Percentiles rank a stretch among this genome's conserved stretches.
Conservation (phyloP, 2,113 vertebrate species). For the Dinomys branickii region DNA sequence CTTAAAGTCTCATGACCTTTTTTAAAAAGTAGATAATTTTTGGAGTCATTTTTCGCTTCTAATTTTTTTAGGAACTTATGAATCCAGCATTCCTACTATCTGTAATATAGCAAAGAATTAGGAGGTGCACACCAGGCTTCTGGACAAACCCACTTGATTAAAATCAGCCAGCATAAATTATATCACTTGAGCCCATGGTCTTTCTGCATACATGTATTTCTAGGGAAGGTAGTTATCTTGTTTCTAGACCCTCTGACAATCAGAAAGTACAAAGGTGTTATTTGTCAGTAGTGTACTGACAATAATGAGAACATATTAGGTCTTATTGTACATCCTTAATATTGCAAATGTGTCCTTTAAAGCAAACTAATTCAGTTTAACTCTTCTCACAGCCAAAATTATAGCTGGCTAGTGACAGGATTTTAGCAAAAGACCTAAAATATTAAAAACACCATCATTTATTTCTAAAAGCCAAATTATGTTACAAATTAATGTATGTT, state of each 20-base stretch:
- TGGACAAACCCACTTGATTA: not conserved
- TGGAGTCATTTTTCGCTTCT: not conserved
- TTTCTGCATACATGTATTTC: not conserved
- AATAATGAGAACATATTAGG: not conserved
- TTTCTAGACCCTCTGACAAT: not conserved
- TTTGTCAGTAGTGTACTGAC: not conserved
- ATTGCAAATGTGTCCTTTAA: not conserved
- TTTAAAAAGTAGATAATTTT: constrained; percentile 10
- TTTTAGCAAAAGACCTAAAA: constrained; percentile 4
- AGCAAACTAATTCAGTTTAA: not conserved
- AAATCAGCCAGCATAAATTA: not conserved
- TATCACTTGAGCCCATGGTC: not conserved
- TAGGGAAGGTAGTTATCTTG: not conserved
- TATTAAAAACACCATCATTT: not conserved
- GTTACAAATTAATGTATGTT: not conserved
- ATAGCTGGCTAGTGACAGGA: not conserved
- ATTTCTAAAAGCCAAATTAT: constrained; percentile 28
- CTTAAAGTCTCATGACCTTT: not conserved
- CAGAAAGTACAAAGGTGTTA: not conserved
- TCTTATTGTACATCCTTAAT: not conserved
- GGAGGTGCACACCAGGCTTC: not conserved
- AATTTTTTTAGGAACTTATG: constrained; percentile 11
- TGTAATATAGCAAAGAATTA: not conserved
- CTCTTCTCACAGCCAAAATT: not conserved
- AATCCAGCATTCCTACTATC: not conserved